Evolutionary conservation across 2,888 invertebrate genomes (phyloP).

Genomic region (Latrodectus elegans): DNA sequence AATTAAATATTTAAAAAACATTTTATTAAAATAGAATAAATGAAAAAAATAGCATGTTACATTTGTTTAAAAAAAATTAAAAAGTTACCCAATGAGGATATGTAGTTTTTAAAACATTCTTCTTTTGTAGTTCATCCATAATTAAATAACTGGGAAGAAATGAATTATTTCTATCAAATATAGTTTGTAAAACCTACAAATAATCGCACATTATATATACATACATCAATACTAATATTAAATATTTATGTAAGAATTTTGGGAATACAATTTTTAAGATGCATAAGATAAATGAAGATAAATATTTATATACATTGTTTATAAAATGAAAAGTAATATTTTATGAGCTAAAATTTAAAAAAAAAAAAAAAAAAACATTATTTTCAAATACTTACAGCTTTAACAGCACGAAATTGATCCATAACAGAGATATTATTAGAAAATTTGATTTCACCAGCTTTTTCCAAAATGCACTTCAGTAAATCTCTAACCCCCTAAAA

Average conservation of each 20-base stretch:
- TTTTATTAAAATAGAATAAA: too few relatives aligned
- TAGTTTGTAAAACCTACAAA: conserved; percentile 83
- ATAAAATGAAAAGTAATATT: not conserved
- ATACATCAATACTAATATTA: not conserved
- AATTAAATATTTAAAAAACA: too few relatives aligned
- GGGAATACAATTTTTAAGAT: not conserved
- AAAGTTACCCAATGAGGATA: conserved; percentile 91
- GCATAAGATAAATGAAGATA: not conserved
- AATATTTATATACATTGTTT: not conserved
- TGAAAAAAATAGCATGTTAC: too few relatives aligned
- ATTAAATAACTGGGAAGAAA: conserved; percentile 95
- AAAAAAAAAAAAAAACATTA: not conserved
- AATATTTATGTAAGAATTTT: not conserved
- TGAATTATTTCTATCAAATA: conserved; percentile 93
- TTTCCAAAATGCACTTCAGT: conserved; percentile 81
- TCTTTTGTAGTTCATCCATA: conserved; percentile 94
- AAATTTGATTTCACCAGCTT: conserved; percentile 87
- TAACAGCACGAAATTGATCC: conserved; percentile 87
- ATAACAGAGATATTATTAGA: conserved; percentile 86
- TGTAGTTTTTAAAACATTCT: conserved; percentile 84
- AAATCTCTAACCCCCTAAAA: conserved; percentile 76
- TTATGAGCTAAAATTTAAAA: not conserved
- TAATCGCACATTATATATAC: not conserved
- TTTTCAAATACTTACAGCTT: conserved; percentile 77
- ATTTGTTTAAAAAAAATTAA: not conserved